Base-by-base conservation (phyloP, 2,113 vertebrate genomes). In the Scopus umbretta region DNA sequence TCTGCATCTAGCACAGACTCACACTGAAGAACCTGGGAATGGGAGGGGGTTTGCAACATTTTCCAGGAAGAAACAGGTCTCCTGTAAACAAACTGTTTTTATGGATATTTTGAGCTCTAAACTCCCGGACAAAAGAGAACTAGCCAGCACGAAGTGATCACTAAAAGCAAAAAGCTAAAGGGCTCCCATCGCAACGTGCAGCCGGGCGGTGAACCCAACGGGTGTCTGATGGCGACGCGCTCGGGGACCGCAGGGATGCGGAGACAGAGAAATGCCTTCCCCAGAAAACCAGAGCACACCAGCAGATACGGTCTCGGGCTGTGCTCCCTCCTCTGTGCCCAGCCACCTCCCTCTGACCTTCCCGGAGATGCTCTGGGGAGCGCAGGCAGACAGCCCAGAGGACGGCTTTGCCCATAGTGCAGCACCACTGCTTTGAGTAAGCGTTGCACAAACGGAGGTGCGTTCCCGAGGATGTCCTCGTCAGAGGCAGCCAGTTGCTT, bases 241-340 rank as follows among this genome's bases (percentile, higher is more conserved):
- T 61, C 50, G 20, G 36, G 43, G 38, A 8, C 13, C 2, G 25
- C 49, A 21, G n/a, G 20, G 34, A 49, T 16, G 50, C 45, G 1
- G 36, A 32, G 45, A 16, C 14, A 16, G n/a, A 65, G 55, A 26
- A 50, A 56, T 1, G 13, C 34, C 50, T 52, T 32, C 75, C 53
- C 36, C 68, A 22, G 80, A 61, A n/a, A 72, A 12, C 13, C 43
- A 19, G 80, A 45, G 68, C 63, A 53, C n/a, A 16, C 21, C 49
- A 20, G 5, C 52, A 4, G 19, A 2, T 2, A 10, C 2, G 7
- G 13, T 6, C 23, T 42, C 17, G 2, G 53, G 36, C 40, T 10
- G 40, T 10, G 26, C 40, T 72, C 59, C 19, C 30, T 42, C 52
- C 52, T 16, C 45, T 18, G 40, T 7, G 21, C 45, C 72, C 59